These are phyloP conservation scores for Gymnothorax reevesii DNA, from an alignment of 2,797 vertebrate genomes.

Conservation along the genomic window DNA sequence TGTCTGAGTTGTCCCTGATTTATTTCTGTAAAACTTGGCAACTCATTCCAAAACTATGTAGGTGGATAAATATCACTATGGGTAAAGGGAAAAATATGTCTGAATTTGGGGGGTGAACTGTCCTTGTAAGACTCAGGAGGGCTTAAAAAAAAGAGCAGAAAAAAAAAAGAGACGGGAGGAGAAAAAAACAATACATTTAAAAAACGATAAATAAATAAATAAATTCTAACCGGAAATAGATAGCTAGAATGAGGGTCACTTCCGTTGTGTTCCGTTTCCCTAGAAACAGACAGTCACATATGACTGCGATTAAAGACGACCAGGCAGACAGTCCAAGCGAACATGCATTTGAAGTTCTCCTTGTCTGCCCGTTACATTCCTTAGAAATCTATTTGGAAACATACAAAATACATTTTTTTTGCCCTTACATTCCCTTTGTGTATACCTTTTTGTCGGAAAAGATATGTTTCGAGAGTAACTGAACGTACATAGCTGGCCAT, in stretches of 20 bases:
- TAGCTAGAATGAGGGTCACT: background rate
- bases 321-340: background rate
- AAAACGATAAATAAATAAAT: background rate
- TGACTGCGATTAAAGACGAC: background rate
- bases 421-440: background rate
- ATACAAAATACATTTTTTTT: background rate
- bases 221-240: background rate
- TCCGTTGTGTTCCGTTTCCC: constrained; percentile 55
- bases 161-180: too few relatives aligned
- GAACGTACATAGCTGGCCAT: background rate
- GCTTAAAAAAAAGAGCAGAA: too few relatives aligned
- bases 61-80: too few relatives aligned
- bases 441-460: background rate
- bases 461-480: background rate
- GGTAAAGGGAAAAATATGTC: too few relatives aligned
- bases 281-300: constrained; percentile 29
- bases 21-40: too few relatives aligned
- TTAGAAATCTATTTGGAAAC: background rate
- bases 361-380: background rate
- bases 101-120: too few relatives aligned
- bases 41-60: too few relatives aligned
- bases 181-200: too few relatives aligned
- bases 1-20: too few relatives aligned
- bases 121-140: too few relatives aligned
- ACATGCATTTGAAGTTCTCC: background rate